Base-by-base conservation (phyloP, 2,113 vertebrate species). In the Thryonomys swinderianus region DNA sequence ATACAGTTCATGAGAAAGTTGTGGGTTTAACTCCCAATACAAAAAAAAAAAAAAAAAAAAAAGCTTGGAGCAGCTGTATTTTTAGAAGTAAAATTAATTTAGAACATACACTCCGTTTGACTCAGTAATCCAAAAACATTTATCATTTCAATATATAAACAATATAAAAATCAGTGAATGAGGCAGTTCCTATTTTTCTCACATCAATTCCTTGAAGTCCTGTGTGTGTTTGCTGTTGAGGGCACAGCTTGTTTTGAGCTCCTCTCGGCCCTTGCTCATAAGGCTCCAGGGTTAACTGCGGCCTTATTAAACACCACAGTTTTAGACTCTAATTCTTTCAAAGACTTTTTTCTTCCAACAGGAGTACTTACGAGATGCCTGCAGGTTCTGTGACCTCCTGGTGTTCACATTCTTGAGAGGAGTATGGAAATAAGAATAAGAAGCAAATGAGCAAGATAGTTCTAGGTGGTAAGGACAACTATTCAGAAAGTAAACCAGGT, bases 51-150 rank as follows among this genome's bases (percentile, higher is more conserved):
- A 89, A 81, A 55, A 45, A 74, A 23, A 45, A 45, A 16, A 67
- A 89, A 85, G 51, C 61, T 69, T 92, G 53, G 51, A 48, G 74
- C 40, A 69, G 25, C 37, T 57, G 55, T 59, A 34, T 69, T 89
- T 82, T 85, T 48, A 74, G 42, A 73, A 59, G 23, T 45, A 18
- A 78, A 88, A 42, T 95, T 89, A 85, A 88, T 79, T 79, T 86
- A 42, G 57, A 45, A 66, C 57, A 78, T 59, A 30, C 5, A 37
- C 85, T 88, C 84, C 66, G 45, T 86, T 94, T 71, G 69, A 91
- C 13, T 48, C 5, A 40, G 74, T n/a, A 82, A 88, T 40, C 34
- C 45, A 57, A 88, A n/a, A 71, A 9, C 71, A 84, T 48, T 48
- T 61, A 45, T n/a, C 18, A 76, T 87, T 85, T 93, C 40, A 91